Evolutionary conservation across 2,113 vertebrate genomes (phyloP).

Genomic region (Nycticebus coucang): DNA sequence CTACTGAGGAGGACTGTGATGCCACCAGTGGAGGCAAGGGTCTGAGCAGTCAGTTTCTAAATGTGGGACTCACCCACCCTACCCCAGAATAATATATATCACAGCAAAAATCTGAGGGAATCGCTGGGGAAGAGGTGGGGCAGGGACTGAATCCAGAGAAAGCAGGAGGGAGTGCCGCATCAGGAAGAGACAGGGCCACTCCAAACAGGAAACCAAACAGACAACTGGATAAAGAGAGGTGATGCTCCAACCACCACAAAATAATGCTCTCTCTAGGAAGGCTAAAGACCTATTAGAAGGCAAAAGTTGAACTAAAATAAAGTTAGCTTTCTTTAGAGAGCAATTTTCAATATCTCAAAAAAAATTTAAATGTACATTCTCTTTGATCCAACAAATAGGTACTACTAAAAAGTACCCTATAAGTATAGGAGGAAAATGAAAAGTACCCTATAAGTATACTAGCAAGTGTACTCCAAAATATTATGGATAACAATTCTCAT

Average conservation of each 20-base stretch:
- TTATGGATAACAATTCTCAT: neutral
- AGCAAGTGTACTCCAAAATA: neutral
- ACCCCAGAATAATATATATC: neutral
- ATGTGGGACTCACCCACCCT: neutral
- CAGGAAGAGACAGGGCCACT: neutral
- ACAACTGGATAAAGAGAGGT: neutral
- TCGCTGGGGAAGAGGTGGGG: neutral
- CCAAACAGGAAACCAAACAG: conserved; percentile 35
- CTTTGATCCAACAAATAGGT: neutral
- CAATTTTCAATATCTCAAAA: neutral
- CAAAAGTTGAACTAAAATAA: conserved; percentile 13
- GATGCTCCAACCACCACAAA: neutral
- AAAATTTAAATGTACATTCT: neutral
- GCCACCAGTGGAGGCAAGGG: neutral
- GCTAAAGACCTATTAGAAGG: neutral
- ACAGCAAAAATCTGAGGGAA: neutral
- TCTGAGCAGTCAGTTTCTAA: neutral
- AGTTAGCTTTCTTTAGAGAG: neutral
- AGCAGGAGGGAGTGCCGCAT: neutral
- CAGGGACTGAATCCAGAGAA: neutral
- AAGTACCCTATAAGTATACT: neutral
- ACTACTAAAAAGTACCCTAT: neutral
- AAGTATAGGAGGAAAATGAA: too few relatives aligned
- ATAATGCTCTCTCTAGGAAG: neutral
- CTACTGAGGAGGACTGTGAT: neutral